These are phyloP conservation scores for Araneus ventricosus DNA, from an alignment of 1,140 invertebrate species.

Conservation along the genomic window DNA sequence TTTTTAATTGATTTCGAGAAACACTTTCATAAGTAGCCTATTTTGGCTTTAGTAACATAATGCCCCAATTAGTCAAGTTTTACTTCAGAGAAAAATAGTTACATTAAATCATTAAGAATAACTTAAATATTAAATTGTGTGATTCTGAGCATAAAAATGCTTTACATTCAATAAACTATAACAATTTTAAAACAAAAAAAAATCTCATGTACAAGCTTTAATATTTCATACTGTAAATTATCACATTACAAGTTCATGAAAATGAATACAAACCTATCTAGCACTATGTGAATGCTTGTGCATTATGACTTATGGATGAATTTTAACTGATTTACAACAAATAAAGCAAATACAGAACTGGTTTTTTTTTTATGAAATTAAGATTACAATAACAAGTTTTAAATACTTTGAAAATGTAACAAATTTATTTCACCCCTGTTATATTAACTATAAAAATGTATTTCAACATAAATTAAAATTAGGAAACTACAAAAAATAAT, in stretches of 20 bases:
- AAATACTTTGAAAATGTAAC: conserved; percentile 31
- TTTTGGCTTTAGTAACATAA: no score
- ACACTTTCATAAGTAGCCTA: no score
- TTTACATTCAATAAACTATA: neutral
- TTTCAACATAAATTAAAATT: conserved; percentile 25
- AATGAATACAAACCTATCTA: conserved; percentile 55
- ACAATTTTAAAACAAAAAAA: neutral
- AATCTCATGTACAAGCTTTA: conserved; percentile 32
- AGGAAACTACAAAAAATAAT: conserved; percentile 31
- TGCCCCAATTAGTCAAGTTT: no score
- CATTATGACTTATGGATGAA: conserved; percentile 35
- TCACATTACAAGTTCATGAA: conserved; percentile 52
- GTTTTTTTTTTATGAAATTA: neutral
- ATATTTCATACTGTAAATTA: conserved; percentile 53
- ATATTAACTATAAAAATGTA: conserved; percentile 28
- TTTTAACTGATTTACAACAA: conserved; percentile 12
- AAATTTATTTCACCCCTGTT: conserved; percentile 32
- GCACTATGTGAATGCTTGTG: conserved; percentile 47
- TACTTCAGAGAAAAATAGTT: no score
- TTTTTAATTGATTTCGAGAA: no score
- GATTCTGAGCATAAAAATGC: neutral
- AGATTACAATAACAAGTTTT: conserved; percentile 28
- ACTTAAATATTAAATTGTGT: no score
- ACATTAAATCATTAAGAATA: no score
- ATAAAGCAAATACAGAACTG: neutral